A percentile compares a stretch with the other conserved stretches of the same genome.
Evolutionary conservation across 2,797 vertebrate species (phyloP).

Genomic region (Schizopygopsis pylzovi): DNA sequence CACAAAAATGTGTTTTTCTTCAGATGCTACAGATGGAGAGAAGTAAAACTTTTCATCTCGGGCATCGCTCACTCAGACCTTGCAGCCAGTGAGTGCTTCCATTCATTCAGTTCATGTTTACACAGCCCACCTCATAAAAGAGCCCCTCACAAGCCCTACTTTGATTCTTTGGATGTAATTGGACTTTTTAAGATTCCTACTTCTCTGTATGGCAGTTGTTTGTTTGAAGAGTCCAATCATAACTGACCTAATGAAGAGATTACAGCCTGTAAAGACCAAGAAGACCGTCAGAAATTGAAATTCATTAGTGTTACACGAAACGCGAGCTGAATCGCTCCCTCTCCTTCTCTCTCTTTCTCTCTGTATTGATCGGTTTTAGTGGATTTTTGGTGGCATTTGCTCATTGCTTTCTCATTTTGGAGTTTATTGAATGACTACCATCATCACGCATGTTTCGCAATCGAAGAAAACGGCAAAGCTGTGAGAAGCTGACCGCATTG

Average conservation of each 20-base stretch:
- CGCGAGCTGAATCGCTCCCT: neutral
- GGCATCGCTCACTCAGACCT: slow-evolving; percentile 70
- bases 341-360: neutral
- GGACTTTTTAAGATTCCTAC: neutral
- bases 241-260: slow-evolving; percentile 38
- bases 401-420: slow-evolving; percentile 46
- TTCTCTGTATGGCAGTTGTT: slow-evolving; percentile 27
- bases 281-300: slow-evolving; percentile 12
- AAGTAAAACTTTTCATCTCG: slow-evolving; percentile 63
- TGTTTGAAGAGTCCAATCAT: slow-evolving; percentile 24
- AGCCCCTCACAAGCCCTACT: slow-evolving; percentile 17
- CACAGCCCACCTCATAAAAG: slow-evolving; percentile 51
- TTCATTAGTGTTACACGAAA: slow-evolving; percentile 25
- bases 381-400: slow-evolving; percentile 56
- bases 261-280: neutral
- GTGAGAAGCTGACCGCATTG: slow-evolving; percentile 7
- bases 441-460: slow-evolving; percentile 43
- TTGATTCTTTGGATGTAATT: neutral
- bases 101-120: slow-evolving; percentile 55
- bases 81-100: slow-evolving; percentile 46
- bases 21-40: slow-evolving; percentile 64
- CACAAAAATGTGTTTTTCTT: slow-evolving; percentile 60
- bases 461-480: slow-evolving; percentile 46
- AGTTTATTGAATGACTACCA: slow-evolving; percentile 51
- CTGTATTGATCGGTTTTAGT: slow-evolving; percentile 52